Evolutionary conservation across 37 sponge, comb jelly and placozoan species (phyloP).

Genomic region (Haliclona indistincta): DNA sequence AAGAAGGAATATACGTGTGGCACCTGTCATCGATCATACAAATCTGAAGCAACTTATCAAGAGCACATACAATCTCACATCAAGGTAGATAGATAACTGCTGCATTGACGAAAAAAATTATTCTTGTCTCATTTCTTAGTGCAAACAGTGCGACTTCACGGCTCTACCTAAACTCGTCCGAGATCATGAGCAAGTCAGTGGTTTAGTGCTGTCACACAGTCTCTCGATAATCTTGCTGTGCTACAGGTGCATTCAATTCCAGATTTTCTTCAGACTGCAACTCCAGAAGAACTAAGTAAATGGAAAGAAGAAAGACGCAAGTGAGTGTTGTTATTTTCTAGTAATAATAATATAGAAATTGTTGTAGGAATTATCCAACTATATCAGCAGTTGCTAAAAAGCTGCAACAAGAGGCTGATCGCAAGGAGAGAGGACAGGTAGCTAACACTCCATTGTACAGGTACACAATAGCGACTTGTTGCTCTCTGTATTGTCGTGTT

Average conservation of each 20-base stretch:
- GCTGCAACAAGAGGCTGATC: conserved; percentile 19
- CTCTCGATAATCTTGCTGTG: background rate
- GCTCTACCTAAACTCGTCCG: conserved; percentile 46
- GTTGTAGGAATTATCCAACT: conserved; percentile 76
- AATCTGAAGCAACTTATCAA: conserved; percentile 23
- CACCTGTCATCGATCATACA: conserved; percentile 18
- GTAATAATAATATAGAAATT: background rate
- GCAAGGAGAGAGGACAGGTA: conserved; percentile 54
- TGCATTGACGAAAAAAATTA: background rate
- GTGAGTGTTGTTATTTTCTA: conserved; percentile 29
- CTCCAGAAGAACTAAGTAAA: conserved; percentile 70
- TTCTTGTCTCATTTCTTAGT: conserved; percentile 12
- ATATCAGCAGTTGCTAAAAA: conserved; percentile 42
- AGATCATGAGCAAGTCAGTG: conserved; percentile 52
- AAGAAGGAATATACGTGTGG: background rate
- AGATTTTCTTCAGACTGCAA: conserved; percentile 51
- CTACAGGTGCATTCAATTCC: conserved; percentile 62
- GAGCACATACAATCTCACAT: conserved; percentile 30
- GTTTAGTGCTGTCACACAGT: background rate
- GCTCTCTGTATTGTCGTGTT: background rate
- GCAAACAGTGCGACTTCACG: conserved; percentile 51
- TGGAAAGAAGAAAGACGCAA: conserved; percentile 79
- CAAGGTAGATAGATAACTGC: conserved; percentile 22
- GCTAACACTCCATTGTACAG: conserved; percentile 53
- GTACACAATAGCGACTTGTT: conserved; percentile 17